Evolutionary conservation across 2,797 vertebrate genomes (phyloP).

Genomic region (Megaceryle alcyon): DNA sequence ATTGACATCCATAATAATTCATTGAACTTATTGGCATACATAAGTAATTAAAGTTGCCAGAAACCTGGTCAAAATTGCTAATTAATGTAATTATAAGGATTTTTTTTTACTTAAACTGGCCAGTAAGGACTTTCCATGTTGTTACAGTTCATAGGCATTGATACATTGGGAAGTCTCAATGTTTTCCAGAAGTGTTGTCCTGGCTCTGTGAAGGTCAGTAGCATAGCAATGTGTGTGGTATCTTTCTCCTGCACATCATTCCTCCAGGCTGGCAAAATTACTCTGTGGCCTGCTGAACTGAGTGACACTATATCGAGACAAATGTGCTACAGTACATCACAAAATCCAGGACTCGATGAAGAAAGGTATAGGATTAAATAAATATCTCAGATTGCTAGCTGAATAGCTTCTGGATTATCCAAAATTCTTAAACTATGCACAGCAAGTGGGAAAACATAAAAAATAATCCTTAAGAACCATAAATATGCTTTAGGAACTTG

Average conservation of each 20-base stretch:
- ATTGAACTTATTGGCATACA: neutral
- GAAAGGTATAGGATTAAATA: neutral
- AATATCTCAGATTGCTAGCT: neutral
- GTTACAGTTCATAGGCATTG: neutral
- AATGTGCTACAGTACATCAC: neutral
- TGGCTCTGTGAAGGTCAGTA: neutral
- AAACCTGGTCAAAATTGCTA: neutral
- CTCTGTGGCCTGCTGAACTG: neutral
- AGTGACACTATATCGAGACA: neutral
- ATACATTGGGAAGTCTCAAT: neutral
- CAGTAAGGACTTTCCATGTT: neutral
- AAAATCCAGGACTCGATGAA: neutral
- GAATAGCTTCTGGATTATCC: neutral
- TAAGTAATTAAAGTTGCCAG: neutral
- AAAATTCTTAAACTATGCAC: neutral
- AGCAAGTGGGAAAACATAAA: neutral
- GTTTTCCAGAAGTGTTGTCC: neutral
- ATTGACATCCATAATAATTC: neutral
- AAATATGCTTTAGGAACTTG: neutral
- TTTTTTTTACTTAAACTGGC: neutral
- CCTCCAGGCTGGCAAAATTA: neutral
- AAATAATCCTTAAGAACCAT: neutral
- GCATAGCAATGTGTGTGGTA: neutral
- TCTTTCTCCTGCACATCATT: neutral
- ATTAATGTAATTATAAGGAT: neutral